These are phyloP conservation scores for Hyles vespertilio DNA, from an alignment of 1,140 invertebrate genomes.

Conservation along the genomic window DNA sequence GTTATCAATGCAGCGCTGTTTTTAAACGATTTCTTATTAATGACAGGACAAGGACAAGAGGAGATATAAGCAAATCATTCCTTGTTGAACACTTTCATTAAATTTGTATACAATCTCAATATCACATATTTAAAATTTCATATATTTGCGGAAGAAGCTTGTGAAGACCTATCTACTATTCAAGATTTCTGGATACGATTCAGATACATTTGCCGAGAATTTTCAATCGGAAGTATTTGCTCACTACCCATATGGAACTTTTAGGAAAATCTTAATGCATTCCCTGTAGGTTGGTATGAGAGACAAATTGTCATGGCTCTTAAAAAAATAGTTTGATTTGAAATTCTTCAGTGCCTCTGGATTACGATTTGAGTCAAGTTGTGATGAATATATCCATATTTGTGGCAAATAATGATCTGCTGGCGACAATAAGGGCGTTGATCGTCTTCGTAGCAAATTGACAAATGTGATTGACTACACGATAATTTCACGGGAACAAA, in stretches of 20 bases:
- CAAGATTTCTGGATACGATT: background rate
- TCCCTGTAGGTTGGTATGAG: too few relatives aligned
- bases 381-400: slow-evolving; percentile 71
- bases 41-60: background rate
- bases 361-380: slow-evolving; percentile 76
- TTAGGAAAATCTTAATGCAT: slow-evolving; percentile 75
- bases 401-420: slow-evolving; percentile 71
- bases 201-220: background rate
- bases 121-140: too few relatives aligned
- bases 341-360: slow-evolving; percentile 65
- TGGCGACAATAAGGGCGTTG: slow-evolving; percentile 74
- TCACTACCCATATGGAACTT: slow-evolving; percentile 44
- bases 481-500: slow-evolving; percentile 12
- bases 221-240: slow-evolving; percentile 11
- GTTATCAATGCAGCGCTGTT: slow-evolving; percentile 3
- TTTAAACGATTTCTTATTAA: background rate
- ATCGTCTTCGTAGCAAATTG: slow-evolving; percentile 56
- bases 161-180: too few relatives aligned
- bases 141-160: too few relatives aligned
- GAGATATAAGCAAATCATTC: slow-evolving; percentile 7
- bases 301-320: too few relatives aligned
- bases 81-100: slow-evolving; percentile 1
- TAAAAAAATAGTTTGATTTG: slow-evolving; percentile 69
- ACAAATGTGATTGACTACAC: slow-evolving; percentile 48
- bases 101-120: too few relatives aligned